Evolutionary conservation across 2,888 invertebrate species (phyloP).

Genomic region (Pyrgus malvae): DNA sequence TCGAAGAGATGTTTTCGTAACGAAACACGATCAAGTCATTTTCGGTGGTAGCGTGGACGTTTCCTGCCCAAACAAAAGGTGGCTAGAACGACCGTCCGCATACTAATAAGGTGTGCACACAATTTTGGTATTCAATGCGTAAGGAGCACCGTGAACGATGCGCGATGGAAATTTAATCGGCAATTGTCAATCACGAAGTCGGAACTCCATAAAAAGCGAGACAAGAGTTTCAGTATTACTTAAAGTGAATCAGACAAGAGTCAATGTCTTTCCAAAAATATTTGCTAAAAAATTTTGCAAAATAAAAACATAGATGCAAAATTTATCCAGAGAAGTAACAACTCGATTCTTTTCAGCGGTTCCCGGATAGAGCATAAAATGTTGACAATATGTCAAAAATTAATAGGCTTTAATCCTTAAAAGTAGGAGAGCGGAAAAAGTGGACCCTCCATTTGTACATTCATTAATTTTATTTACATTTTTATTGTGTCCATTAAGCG

Average conservation of each 20-base stretch:
- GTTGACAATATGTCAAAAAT: neutral
- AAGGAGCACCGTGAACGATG: constrained; percentile 54
- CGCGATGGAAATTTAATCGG: constrained; percentile 68
- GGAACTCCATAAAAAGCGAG: constrained; percentile 65
- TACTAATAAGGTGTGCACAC: constrained; percentile 59
- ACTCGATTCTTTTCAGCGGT: neutral
- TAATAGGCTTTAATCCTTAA: constrained; percentile 10
- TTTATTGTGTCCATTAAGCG: constrained; percentile 62
- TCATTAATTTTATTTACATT: constrained; percentile 69
- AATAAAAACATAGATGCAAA: no score
- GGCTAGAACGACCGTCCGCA: constrained; percentile 60
- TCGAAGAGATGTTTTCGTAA: constrained; percentile 60
- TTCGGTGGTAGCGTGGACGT: constrained; percentile 69
- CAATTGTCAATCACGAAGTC: constrained; percentile 70
- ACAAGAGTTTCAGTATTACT: constrained; percentile 35
- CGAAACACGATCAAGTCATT: constrained; percentile 59
- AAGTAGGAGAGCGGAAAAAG: neutral
- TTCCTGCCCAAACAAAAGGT: constrained; percentile 80
- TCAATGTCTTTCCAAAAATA: no score
- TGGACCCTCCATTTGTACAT: constrained; percentile 33
- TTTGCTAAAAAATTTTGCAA: no score
- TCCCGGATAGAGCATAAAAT: no score
- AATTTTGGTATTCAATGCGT: constrained; percentile 62
- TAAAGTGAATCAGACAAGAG: neutral
- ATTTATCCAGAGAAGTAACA: no score